phyloP scores from a whole-genome alignment of 2,888 invertebrate genomes.

The Petrophora chlorosata region DNA sequence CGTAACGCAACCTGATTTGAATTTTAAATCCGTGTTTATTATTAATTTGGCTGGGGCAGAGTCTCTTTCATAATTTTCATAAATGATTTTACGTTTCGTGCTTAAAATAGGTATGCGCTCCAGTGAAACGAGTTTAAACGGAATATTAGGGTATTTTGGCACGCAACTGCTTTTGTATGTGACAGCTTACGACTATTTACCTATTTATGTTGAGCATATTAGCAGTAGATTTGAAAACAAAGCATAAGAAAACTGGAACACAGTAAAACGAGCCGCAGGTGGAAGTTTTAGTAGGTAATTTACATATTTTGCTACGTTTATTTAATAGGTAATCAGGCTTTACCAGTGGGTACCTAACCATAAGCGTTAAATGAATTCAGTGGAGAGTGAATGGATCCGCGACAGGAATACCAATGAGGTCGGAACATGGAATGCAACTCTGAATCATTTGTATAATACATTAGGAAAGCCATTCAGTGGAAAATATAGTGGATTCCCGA shows the following conservation, averaged over 20 bases:
- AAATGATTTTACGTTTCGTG: constrained; percentile 3
- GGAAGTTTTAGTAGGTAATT: not conserved
- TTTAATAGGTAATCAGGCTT: constrained; percentile 12
- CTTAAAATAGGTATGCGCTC: no score
- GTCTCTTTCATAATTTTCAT: not conserved
- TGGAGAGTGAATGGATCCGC: constrained; percentile 45
- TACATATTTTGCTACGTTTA: constrained; percentile 11
- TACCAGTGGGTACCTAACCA: constrained; percentile 23
- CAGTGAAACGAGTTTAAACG: no score
- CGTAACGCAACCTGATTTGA: constrained; percentile 22
- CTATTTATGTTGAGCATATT: no score
- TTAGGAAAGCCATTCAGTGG: constrained; percentile 16
- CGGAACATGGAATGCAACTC: constrained; percentile 36
- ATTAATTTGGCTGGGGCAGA: constrained; percentile 15
- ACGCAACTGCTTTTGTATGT: no score
- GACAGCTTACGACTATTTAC: no score
- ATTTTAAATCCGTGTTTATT: constrained; percentile 24
- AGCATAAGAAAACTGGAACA: no score
- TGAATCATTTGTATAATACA: constrained; percentile 27
- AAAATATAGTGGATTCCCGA: constrained; percentile 5
- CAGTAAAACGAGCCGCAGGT: no score
- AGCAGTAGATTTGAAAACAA: no score
- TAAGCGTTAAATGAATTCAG: constrained; percentile 57
- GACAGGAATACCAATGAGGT: constrained; percentile 60
- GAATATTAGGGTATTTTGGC: no score